Base-by-base conservation (phyloP, 37 sponge, comb jelly and placozoan genomes). In the Dysidea cf. avara region DNA sequence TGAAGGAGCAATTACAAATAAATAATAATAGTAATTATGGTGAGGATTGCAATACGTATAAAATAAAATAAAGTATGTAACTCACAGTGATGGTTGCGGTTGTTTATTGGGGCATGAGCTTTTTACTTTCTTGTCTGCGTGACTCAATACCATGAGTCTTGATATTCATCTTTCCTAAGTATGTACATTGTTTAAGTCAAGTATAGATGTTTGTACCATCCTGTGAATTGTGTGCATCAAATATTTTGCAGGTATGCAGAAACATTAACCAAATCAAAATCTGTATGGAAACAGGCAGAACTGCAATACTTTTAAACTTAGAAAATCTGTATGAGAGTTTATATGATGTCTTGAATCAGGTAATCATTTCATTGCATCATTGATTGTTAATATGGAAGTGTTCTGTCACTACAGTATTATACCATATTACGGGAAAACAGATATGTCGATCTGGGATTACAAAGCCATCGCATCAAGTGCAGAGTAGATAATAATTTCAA, bases 331-430 rank as follows among this genome's bases (percentile, higher is more conserved):
- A n/a, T n/a, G n/a, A n/a, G n/a, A 95, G 96, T 68, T 65, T 95
- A 48, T 95, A 95, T 74, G 96, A 95, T 64, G 88, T 84, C n/a
- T 77, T 95, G n/a, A 95, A 95, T 50, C 96, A 95, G 73, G 78
- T 46, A 34, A 22, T 13, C 0, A 24, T 50, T 26, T 59, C 29
- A 58, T 57, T 11, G n/a, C n/a, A n/a, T n/a, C n/a, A n/a, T n/a
- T n/a, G n/a, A n/a, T n/a, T 37, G 16, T 28, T 17, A 52, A 24
- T 58, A 20, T 59, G 39, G n/a, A 66, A 46, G 14, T 60, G 24
- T 60, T 38, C 24, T 25, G 2, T 61, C 9, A 55, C 4, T 7
- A 20, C 49, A 80, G 83, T 91, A 91, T 37, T 91, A 91, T 71
- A 91, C 81, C 49, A 34, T 82, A 13, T 40, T 61, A 61, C 56